phyloP scores from a whole-genome alignment of 2,888 invertebrate genomes.

The Stratiomys singularior region DNA sequence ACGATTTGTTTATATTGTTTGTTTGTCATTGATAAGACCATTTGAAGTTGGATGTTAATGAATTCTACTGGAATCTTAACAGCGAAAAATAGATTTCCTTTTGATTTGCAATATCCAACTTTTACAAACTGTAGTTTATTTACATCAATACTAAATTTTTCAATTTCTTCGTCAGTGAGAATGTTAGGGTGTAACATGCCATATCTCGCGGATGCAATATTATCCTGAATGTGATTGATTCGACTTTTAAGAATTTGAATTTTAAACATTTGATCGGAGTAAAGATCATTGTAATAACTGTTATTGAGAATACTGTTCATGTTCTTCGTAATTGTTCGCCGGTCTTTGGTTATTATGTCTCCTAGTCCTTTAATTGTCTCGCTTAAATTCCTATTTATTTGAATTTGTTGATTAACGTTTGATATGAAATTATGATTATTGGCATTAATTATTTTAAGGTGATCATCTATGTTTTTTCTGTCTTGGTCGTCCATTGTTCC shows the following conservation, averaged over 20 bases:
- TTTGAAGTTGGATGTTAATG: neutral
- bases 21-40: neutral
- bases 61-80: neutral
- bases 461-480: slow-evolving; percentile 43
- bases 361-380: slow-evolving; percentile 21
- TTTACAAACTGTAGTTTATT: slow-evolving; percentile 3
- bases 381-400: slow-evolving; percentile 42
- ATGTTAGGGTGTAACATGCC: slow-evolving; percentile 35
- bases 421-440: slow-evolving; percentile 44
- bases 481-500: slow-evolving; percentile 47
- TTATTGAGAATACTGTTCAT: neutral
- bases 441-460: slow-evolving; percentile 23
- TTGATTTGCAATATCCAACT: neutral
- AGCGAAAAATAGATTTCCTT: neutral
- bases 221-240: slow-evolving; percentile 30
- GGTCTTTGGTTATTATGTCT: neutral
- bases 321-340: neutral
- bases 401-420: slow-evolving; percentile 48
- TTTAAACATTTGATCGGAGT: slow-evolving; percentile 11
- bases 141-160: neutral
- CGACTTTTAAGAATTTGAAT: slow-evolving; percentile 28
- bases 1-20: neutral
- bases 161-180: slow-evolving; percentile 4
- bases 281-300: neutral
- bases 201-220: slow-evolving; percentile 35